Base-by-base conservation (phyloP, 2,888 invertebrate genomes). In the Mesopsocus fuscifrons region DNA sequence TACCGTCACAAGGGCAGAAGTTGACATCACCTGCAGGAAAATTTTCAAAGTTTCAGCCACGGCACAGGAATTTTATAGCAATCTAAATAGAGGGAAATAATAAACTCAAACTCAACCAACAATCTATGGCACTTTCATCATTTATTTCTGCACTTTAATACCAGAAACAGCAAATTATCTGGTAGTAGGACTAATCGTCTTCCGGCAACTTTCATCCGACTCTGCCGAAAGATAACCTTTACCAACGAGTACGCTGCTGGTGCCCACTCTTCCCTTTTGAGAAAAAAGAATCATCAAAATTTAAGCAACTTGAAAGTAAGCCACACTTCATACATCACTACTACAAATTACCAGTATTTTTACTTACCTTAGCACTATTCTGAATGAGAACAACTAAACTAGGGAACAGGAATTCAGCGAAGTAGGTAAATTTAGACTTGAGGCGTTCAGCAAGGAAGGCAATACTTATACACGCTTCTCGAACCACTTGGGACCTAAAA, bases 391-490 rank as follows among this genome's bases (percentile, higher is more conserved):
- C 79, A 55, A 97, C 84, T 21, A 97, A 64, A 52, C 75, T 73
- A 49, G 81, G 81, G 40, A 97, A 63, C 42, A 94, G 71, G 49
- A 76, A 71, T 57, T 91, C 80, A 33, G 83, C 80, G 63, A 88
- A 81, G 56, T 78, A 80, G 51, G 94, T 92, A 52, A 84, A 71
- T 59, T 83, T 87, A 52, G 71, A 76, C 45, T 79, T 77, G 43
- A 97, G 60, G 41, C 76, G 74, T 62, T 89, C 85, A 41, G 91
- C 78, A 65, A 94, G 72, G 65, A 78, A 92, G 32, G 94, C 89
- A 52, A 95, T 77, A 1, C 94, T 89, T 47, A 95, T 82, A 57
- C 94, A 95, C 2, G 89, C 88, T 61, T 98, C 98, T 40, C 97
- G 72, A 1, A 94, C 94, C 47, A 95, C 87, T 65, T 85, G 84